Conservation (phyloP, 2,797 vertebrate species). For the Bradypus variegatus region DNA sequence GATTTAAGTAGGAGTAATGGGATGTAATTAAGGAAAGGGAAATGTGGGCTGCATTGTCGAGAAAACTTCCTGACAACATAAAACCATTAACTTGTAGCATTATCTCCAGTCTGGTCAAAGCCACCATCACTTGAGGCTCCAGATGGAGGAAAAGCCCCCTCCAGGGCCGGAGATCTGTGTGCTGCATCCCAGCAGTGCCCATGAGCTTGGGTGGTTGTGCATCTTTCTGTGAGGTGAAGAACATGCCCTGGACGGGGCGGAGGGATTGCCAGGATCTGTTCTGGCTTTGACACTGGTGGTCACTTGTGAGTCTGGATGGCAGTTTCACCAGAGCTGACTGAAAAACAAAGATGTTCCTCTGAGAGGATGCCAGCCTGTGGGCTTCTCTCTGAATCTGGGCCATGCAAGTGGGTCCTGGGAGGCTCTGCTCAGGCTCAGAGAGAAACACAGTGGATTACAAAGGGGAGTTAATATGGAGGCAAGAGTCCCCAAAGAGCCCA, state of each 20-base stretch:
- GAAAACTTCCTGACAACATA: background rate
- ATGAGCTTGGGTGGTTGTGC: background rate
- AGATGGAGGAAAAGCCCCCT: background rate
- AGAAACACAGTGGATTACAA: background rate
- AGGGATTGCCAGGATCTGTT: background rate
- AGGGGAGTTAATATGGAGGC: background rate
- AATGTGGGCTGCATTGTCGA: background rate
- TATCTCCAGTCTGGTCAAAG: background rate
- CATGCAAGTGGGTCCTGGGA: background rate
- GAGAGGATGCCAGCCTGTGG: rapidly evolving
- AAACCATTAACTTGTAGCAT: background rate
- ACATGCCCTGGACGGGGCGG: no score
- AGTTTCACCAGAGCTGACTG: background rate
- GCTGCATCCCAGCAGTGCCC: background rate
- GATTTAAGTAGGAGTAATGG: background rate
- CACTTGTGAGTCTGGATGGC: background rate
- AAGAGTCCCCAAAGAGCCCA: background rate
- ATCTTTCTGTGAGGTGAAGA: background rate
- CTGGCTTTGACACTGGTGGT: background rate
- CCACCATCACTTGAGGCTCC: background rate
- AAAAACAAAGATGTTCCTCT: background rate
- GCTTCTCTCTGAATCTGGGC: background rate
- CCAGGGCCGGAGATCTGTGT: background rate
- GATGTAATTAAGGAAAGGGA: background rate
- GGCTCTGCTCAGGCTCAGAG: background rate